Percentiles rank a stretch among this genome's conserved stretches.
Evolutionary conservation across 2,888 invertebrate species (phyloP).

Genomic region (Eustalomyia histrio): DNA sequence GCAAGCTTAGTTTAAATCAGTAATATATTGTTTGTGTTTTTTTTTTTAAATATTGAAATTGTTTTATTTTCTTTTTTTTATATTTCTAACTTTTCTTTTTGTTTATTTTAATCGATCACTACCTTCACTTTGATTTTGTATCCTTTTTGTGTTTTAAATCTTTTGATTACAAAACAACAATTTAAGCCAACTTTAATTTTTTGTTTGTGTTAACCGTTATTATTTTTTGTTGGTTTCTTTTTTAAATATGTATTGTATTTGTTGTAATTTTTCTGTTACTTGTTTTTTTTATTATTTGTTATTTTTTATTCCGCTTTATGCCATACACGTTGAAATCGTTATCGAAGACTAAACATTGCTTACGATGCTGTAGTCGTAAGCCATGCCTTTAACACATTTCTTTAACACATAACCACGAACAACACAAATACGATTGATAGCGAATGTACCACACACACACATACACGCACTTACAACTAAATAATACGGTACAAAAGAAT

Average conservation of each 20-base stretch:
- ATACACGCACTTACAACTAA: background rate
- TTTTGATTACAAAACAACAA: slow-evolving; percentile 28
- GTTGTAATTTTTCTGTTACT: background rate
- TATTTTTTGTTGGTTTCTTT: slow-evolving; percentile 18
- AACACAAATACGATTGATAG: slow-evolving; percentile 34
- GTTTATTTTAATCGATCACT: slow-evolving; percentile 14
- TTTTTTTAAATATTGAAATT: background rate
- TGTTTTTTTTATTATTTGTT: slow-evolving; percentile 1
- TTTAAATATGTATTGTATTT: slow-evolving; percentile 18
- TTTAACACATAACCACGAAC: slow-evolving; percentile 27
- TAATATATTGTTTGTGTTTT: background rate
- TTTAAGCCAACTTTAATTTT: slow-evolving; percentile 17
- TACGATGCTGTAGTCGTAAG: slow-evolving; percentile 62
- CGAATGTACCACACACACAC: slow-evolving; percentile 20
- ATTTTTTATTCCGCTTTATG: slow-evolving; percentile 57
- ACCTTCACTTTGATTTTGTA: slow-evolving; percentile 15
- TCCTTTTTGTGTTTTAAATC: slow-evolving; percentile 46
- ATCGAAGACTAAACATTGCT: slow-evolving; percentile 62
- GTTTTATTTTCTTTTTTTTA: background rate
- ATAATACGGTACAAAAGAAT: slow-evolving; percentile 19
- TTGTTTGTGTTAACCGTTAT: slow-evolving; percentile 30
- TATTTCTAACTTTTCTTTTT: slow-evolving; percentile 4
- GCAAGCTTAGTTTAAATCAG: slow-evolving; percentile 25
- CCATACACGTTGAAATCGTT: slow-evolving; percentile 62
- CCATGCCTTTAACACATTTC: slow-evolving; percentile 50